Evolutionary conservation across 2,797 vertebrate genomes (phyloP).

Genomic region (Acipenser transmontanus): DNA sequence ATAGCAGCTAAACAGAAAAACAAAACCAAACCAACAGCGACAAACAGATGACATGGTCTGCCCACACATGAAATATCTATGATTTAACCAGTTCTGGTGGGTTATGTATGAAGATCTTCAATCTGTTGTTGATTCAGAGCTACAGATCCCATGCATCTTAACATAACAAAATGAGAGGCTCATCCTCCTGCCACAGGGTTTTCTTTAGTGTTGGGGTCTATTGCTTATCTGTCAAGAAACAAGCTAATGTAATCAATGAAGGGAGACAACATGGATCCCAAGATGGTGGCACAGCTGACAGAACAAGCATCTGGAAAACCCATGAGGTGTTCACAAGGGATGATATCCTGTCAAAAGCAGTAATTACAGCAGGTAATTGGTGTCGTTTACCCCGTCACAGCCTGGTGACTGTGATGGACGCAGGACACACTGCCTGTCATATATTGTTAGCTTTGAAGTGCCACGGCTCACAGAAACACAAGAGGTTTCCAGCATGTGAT

Average conservation of each 20-base stretch:
- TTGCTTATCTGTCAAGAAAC: too few species aligned
- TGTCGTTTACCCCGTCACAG: constrained; percentile 62
- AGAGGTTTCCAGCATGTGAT: constrained; percentile 24
- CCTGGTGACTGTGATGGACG: constrained; percentile 48
- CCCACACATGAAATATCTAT: neutral
- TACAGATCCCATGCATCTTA: neutral
- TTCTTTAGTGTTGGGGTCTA: too few species aligned
- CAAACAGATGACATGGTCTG: constrained; percentile 1
- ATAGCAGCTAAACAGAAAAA: neutral
- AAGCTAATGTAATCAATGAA: too few species aligned
- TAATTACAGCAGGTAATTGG: constrained; percentile 66
- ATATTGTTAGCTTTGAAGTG: constrained; percentile 48
- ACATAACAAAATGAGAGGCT: too few species aligned
- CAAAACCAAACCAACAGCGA: too few species aligned
- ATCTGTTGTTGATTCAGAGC: neutral
- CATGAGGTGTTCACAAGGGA: constrained; percentile 43
- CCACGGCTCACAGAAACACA: constrained; percentile 37
- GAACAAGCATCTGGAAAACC: constrained; percentile 48
- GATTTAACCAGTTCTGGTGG: neutral
- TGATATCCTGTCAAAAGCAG: constrained; percentile 53
- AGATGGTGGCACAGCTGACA: constrained; percentile 38
- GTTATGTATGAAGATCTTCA: neutral
- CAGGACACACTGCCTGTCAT: constrained; percentile 53
- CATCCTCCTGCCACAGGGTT: too few species aligned
- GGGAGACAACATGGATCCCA: too few species aligned